Evolutionary conservation across 2,797 vertebrate genomes (phyloP).

Genomic region (Eremophila alpestris): DNA sequence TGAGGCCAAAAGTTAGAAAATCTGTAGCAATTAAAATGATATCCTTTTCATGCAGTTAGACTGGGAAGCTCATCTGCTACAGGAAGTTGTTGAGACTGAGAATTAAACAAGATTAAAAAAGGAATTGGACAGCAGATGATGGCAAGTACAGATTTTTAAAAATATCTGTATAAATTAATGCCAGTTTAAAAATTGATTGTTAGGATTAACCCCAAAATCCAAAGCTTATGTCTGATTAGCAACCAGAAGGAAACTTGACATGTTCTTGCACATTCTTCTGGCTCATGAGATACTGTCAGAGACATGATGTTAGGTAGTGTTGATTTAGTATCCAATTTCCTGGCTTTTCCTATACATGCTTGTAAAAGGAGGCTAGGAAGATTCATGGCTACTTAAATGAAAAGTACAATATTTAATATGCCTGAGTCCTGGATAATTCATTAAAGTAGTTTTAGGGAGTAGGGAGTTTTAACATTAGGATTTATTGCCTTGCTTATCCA

Average conservation of each 20-base stretch:
- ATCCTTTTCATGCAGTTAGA: neutral
- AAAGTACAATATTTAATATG: neutral
- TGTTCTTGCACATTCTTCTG: conserved; percentile 31
- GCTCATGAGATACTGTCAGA: neutral
- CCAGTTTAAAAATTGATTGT: neutral
- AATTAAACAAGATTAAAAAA: conserved; percentile 45
- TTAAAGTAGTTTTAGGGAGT: neutral
- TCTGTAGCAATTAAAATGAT: conserved; percentile 26
- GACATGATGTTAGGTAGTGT: neutral
- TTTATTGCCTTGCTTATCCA: neutral
- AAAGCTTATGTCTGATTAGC: conserved; percentile 19
- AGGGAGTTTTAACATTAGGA: neutral
- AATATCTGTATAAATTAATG: conserved; percentile 28
- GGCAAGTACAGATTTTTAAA: neutral
- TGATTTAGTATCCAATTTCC: neutral
- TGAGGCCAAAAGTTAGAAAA: neutral
- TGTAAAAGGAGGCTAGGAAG: neutral
- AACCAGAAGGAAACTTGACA: neutral
- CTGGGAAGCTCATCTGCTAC: conserved; percentile 32
- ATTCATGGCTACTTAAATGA: neutral
- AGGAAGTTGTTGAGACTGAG: conserved; percentile 47
- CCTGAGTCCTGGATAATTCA: neutral
- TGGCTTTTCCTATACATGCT: neutral
- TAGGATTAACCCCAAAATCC: conserved; percentile 28
- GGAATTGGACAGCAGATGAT: neutral